These are phyloP conservation scores for Ganaspis brasiliensis DNA, from an alignment of 2,888 invertebrate genomes.

Conservation along the genomic window DNA sequence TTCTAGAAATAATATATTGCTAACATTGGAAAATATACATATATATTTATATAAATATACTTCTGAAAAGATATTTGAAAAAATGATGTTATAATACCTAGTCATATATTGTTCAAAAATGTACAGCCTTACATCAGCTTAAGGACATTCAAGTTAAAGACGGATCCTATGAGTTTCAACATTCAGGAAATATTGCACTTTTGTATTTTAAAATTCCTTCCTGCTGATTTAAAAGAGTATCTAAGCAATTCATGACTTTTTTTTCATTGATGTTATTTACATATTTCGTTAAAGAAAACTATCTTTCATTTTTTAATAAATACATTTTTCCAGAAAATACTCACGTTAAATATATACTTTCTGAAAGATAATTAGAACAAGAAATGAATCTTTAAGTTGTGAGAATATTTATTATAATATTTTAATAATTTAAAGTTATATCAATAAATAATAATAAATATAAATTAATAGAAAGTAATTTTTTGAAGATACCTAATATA, in stretches of 20 bases:
- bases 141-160: conserved; percentile 32
- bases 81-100: not conserved
- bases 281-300: no score
- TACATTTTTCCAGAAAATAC: not conserved
- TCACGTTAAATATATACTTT: conserved; percentile 3
- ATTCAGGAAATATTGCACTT: conserved; percentile 40
- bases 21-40: not conserved
- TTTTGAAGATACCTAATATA: no score
- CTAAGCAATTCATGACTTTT: not conserved
- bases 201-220: conserved; percentile 9
- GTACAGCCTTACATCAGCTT: conserved; percentile 17
- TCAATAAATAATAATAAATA: no score
- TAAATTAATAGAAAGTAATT: no score
- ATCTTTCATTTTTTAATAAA: no score
- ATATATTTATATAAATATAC: conserved; percentile 39
- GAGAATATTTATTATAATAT: no score
- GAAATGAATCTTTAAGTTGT: not conserved
- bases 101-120: conserved; percentile 23
- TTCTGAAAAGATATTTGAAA: no score
- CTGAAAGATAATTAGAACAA: not conserved
- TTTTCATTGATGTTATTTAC: no score
- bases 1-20: not conserved
- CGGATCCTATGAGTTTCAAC: conserved; percentile 39
- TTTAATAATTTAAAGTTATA: not conserved
- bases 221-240: not conserved